Evolutionary conservation across 1,140 invertebrate species (phyloP).

Genomic region (Liolophura sinensis): DNA sequence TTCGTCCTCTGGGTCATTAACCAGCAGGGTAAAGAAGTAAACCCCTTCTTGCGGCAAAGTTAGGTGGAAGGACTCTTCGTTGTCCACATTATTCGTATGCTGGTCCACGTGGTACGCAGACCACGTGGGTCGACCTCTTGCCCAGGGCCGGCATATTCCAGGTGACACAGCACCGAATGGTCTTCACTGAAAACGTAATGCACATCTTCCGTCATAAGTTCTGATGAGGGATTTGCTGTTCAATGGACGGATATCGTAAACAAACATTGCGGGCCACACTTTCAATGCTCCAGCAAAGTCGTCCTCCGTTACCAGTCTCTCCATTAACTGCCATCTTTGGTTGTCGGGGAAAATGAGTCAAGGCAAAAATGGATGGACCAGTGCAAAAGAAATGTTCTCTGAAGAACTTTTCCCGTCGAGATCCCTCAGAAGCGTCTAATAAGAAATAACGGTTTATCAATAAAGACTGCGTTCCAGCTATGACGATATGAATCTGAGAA

Average conservation of each 20-base stretch:
- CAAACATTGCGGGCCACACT: constrained; percentile 49
- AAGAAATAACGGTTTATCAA: constrained; percentile 40
- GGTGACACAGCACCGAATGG: constrained; percentile 40
- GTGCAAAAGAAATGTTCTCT: constrained; percentile 45
- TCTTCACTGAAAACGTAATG: constrained; percentile 39
- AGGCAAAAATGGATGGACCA: constrained; percentile 38
- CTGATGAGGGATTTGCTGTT: constrained; percentile 44
- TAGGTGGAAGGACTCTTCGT: constrained; percentile 47
- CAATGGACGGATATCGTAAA: constrained; percentile 45
- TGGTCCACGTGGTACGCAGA: constrained; percentile 42
- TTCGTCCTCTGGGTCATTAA: constrained; percentile 40
- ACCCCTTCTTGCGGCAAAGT: constrained; percentile 44
- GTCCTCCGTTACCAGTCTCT: constrained; percentile 31
- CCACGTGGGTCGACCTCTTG: constrained; percentile 32
- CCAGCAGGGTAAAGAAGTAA: constrained; percentile 45
- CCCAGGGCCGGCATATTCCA: constrained; percentile 44
- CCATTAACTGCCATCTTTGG: constrained; percentile 45
- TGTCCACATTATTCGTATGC: constrained; percentile 44
- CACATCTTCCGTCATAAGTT: constrained; percentile 43
- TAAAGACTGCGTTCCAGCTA: constrained; percentile 40
- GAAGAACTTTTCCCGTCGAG: constrained; percentile 37
- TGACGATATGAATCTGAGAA: constrained; percentile 31
- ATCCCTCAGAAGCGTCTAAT: constrained; percentile 36
- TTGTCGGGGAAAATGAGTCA: constrained; percentile 47
- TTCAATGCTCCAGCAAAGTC: constrained; percentile 42